These are phyloP conservation scores for Branchipolynoe longqiensis DNA, from an alignment of 2,888 invertebrate species.

Conservation along the genomic window DNA sequence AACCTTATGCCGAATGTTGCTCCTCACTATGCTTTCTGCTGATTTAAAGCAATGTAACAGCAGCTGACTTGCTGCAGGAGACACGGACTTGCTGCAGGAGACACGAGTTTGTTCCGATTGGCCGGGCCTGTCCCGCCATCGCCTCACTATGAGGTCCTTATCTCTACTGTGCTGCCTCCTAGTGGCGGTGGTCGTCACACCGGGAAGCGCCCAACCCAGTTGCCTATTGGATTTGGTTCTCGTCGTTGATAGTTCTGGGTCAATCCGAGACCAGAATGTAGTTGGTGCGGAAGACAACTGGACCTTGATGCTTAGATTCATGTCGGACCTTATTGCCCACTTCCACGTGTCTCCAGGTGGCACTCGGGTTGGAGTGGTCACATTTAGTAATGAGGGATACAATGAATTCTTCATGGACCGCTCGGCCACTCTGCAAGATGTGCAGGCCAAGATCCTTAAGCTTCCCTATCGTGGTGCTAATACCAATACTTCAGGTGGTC, in stretches of 20 bases:
- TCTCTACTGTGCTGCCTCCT: neutral
- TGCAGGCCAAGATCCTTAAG: neutral
- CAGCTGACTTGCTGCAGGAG: no score
- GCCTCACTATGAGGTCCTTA: neutral
- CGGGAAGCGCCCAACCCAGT: neutral
- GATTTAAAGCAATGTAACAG: no score
- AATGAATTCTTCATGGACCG: slow-evolving; percentile 47
- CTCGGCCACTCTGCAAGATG: neutral
- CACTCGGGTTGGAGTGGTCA: slow-evolving; percentile 22
- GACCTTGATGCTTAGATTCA: slow-evolving; percentile 5
- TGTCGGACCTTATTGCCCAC: neutral
- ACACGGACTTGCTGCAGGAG: no score
- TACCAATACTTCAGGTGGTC: slow-evolving; percentile 59
- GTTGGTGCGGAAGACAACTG: slow-evolving; percentile 23
- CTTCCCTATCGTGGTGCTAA: slow-evolving; percentile 52
- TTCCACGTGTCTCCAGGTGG: neutral
- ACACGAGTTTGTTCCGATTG: no score
- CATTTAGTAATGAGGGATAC: slow-evolving; percentile 21
- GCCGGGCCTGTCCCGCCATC: neutral
- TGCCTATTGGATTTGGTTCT: slow-evolving; percentile 36
- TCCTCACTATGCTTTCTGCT: no score
- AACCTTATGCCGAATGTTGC: no score
- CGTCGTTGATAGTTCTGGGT: slow-evolving; percentile 28
- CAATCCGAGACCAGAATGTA: slow-evolving; percentile 46
- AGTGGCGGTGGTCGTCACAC: neutral